Base-by-base conservation (phyloP, 2,113 vertebrate species). In the Cisticola juncidis region DNA sequence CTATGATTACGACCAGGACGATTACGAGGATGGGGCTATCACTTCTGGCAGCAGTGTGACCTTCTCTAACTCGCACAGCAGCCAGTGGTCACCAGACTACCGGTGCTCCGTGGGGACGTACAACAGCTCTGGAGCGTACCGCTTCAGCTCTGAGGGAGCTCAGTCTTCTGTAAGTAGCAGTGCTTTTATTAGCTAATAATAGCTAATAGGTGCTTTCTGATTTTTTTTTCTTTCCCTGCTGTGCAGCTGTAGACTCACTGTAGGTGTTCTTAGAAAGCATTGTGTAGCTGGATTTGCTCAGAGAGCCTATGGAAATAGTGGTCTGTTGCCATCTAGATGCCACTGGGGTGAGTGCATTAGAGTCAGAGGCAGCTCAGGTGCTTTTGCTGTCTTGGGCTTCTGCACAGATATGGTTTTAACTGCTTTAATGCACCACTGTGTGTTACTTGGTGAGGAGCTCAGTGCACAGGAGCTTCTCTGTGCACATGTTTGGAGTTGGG, bases 111-210 rank as follows among this genome's bases (percentile, higher is more conserved):
- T 99, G 45, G 99, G 99, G 10, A 99, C 99, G 2, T 99, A 99
- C 98, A 99, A 98, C 88, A 99, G 99, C 94, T 99, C 99, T 0
- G 99, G 99, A 53, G 98, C 98, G 0, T 99, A 99, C 95, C 98
- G 99, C 26, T 99, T 99, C 94, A 99, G 99, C 95, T 99, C 99
- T 0, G 99, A 99, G 69, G 99, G 99, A 29, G 98, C 99, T 4
- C 99, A 99, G 97, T 99, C 99, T 50, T 99, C 99, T 29, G 99
- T 99, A 71, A 98, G 99, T 98, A 79, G 25, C 38, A 4, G 3
- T 73, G 17, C 0, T 74, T 92, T 74, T 71, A 21, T 79, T 77
- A 51, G 15, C 60, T 79, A 11, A 47, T 50, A 45, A 45, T 45
- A n/a, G n/a, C n/a, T 62, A 35, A 14, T 53, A 2, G 2, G 9